A percentile compares a stretch with the other conserved stretches of the same genome.
Evolutionary conservation across 2,888 invertebrate genomes (phyloP).

Genomic region (Coenonympha arcania): DNA sequence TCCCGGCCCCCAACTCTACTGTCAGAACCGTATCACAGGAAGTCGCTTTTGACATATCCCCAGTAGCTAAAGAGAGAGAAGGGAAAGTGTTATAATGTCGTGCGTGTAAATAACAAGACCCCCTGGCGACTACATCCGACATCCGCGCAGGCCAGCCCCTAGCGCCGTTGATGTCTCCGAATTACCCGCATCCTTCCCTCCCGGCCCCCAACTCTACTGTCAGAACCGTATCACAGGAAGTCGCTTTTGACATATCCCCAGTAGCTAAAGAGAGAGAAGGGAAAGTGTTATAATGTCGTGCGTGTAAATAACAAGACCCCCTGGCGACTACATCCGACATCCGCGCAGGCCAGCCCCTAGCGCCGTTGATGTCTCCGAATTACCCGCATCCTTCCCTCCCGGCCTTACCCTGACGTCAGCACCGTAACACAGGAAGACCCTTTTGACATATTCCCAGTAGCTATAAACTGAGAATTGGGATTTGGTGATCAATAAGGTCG

Average conservation of each 20-base stretch:
- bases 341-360: too few relatives aligned
- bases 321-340: too few relatives aligned
- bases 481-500: slow-evolving; percentile 26
- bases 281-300: slow-evolving; percentile 28
- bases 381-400: too few relatives aligned
- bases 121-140: slow-evolving; percentile 24
- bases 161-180: too few relatives aligned
- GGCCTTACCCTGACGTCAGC: too few relatives aligned
- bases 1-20: neutral
- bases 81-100: slow-evolving; percentile 24
- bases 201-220: too few relatives aligned
- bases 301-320: slow-evolving; percentile 39
- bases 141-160: slow-evolving; percentile 32
- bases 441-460: slow-evolving; percentile 4
- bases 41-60: too few relatives aligned
- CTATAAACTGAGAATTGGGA: slow-evolving; percentile 4
- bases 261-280: slow-evolving; percentile 2
- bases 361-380: too few relatives aligned
- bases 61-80: slow-evolving; percentile 5
- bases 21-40: too few relatives aligned
- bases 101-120: slow-evolving; percentile 40
- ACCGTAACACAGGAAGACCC: too few relatives aligned
- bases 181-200: slow-evolving; percentile 21
- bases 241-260: slow-evolving; percentile 4
- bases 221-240: too few relatives aligned